Evolutionary conservation across 2,113 vertebrate species (phyloP), one percentile per base, ranked within the genome.

Genomic region (Aspidoscelis tigris): DNA sequence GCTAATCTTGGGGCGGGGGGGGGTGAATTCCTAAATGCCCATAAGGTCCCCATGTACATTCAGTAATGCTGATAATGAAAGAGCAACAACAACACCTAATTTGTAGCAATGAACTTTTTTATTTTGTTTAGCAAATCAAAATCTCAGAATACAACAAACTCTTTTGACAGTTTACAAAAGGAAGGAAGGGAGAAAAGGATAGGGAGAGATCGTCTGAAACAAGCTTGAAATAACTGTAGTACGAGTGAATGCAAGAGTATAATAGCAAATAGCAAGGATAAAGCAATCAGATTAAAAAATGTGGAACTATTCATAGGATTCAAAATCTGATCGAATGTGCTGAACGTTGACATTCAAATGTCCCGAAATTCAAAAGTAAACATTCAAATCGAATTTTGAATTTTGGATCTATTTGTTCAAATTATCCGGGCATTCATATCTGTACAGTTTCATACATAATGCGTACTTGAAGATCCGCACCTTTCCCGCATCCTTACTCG

Each of bases 21-120:
- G 87, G 88, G 81, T 66, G 70, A 83, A 81, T 87, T 33, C 2
- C 26, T 0, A 6, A 83, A 87, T 91, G 89, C 84, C 65, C 61
- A 55, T 73, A 82, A 84, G 55, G 24, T 41, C 71, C 83, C 33
- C 69, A 83, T 47, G 7, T 80, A 73, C 75, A 71, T 86, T 83
- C 55, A 78, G 83, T 91, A 64, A 72, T 39, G 55, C 82, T 88
- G 89, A 75, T 86, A 89, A 87, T 55, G 55, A 71, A 87, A 87
- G 33, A 33, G 33, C 33, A 41, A 66, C 78, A 61, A 50, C 5
- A 50, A 50, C 5, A 50, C 47, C 47, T 50, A 50, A 50, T 50
- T 50, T 50, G 47, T 50, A 50, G 47, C 47, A 50, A 50, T 22
- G 20, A 44, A 43, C 41, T 3, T 4, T 39, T 70, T 39, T 39